Evolutionary conservation across 1,140 invertebrate genomes (phyloP).

Genomic region (Latrodectus geometricus): DNA sequence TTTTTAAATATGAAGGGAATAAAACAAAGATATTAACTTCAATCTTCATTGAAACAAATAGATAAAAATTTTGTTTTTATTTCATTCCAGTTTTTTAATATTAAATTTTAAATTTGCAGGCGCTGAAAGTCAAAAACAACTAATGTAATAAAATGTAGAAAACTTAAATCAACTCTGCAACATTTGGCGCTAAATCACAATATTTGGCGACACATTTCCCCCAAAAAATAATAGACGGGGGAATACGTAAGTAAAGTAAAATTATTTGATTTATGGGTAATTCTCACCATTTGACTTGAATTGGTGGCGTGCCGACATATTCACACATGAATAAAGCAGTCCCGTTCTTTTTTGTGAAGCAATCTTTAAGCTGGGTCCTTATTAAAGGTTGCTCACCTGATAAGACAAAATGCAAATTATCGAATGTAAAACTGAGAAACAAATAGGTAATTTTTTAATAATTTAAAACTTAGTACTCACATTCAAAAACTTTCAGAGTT

Average conservation of each 20-base stretch:
- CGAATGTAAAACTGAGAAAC: not conserved
- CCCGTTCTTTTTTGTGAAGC: constrained; percentile 3
- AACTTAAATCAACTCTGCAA: not conserved
- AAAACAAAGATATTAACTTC: not conserved
- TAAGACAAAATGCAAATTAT: not conserved
- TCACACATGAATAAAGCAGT: constrained; percentile 23
- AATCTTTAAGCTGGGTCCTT: constrained; percentile 5
- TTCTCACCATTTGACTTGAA: constrained; percentile 37
- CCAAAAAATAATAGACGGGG: not conserved
- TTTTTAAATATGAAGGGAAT: not conserved
- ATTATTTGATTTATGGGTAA: not conserved
- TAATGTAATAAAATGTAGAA: too few relatives aligned
- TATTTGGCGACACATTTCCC: not conserved
- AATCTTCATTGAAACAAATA: too few relatives aligned
- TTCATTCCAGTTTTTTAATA: too few relatives aligned
- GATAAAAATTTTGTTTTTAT: too few relatives aligned
- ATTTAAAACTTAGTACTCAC: not conserved
- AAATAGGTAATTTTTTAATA: not conserved
- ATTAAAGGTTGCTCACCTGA: constrained; percentile 26
- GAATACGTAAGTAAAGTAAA: not conserved
- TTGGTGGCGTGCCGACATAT: constrained; percentile 24
- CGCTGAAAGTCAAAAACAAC: too few relatives aligned
- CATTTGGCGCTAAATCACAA: not conserved
- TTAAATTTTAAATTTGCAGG: too few relatives aligned
- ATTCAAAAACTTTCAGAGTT: not conserved